Base-by-base conservation (phyloP, 1,140 invertebrate genomes). In the Zaprionus nigranus region DNA sequence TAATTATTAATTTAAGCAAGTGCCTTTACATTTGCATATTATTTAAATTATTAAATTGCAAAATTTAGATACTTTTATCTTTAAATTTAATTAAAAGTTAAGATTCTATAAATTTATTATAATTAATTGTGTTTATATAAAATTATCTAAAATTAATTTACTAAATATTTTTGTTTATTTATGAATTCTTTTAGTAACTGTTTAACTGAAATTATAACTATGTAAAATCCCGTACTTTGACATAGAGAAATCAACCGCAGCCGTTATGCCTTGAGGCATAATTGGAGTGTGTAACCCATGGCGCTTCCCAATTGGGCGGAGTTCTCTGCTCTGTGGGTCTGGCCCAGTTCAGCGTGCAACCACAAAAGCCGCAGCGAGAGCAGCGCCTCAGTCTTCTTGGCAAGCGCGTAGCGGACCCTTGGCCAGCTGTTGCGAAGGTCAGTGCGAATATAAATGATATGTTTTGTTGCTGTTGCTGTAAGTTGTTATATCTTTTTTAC, bases 381-480 rank as follows among this genome's bases (percentile, higher is more conserved):
- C 79, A 26, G 57, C 58, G 68, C 69, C 81, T 64, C 69, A 80
- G 77, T 73, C 77, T 65, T 77, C 57, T 84, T 73, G 51, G 60
- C 57, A 78, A 69, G 53, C 64, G 61, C 53, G 53, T 38, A 49
- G 73, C 61, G 62, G 64, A 66, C 68, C 61, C 72, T 78, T 66
- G 30, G 26, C 63, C 46, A 68, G 71, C 51, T 70, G 67, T 79
- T 67, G 63, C 73, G 81, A 88, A 85, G 84, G 84, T 90, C 85
- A 85, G 78, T 66, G 64, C 62, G 68, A 74, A 79, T 66, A 68
- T 63, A 66, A 60, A 75, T 58, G 56, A 68, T 57, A 59, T n/a
- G n/a, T n/a, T n/a, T 65, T 64, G 60, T 58, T 79, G 71, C 12
- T 64, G 75, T 49, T 84, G 65, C 46, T 11, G 20, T 51, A 20